phyloP scores from a whole-genome alignment of 2,888 invertebrate species.

The Callyntrura sp. region DNA sequence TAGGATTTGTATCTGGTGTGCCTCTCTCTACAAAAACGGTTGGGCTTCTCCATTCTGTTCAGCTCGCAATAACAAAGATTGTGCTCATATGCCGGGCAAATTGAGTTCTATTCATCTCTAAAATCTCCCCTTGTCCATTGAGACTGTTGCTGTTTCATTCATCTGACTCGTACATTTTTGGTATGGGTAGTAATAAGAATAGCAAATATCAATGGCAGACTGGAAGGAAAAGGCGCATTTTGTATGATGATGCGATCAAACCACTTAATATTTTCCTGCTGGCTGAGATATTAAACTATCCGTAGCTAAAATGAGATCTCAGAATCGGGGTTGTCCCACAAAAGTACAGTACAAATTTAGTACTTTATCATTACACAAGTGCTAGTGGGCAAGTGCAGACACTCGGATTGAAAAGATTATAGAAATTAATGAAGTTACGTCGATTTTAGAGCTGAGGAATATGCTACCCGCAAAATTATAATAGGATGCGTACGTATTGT shows the following conservation, averaged over 20 bases:
- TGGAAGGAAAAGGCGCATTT: background rate
- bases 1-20: background rate
- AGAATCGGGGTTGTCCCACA: slow-evolving; percentile 9
- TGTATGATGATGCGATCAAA: slow-evolving; percentile 1
- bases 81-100: slow-evolving; percentile 33
- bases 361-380: slow-evolving; percentile 10
- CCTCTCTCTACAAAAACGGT: background rate
- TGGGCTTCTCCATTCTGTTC: background rate
- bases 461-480: too few species aligned
- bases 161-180: background rate
- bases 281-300: background rate
- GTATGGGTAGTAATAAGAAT: background rate
- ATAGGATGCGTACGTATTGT: background rate
- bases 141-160: slow-evolving; percentile 67
- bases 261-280: slow-evolving; percentile 48
- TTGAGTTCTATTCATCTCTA: slow-evolving; percentile 67
- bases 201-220: background rate
- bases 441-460: too few species aligned
- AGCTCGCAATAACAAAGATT: background rate
- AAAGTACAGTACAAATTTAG: background rate
- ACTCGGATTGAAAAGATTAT: slow-evolving; percentile 5
- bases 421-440: slow-evolving; percentile 1
- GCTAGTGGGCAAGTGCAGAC: slow-evolving; percentile 51
- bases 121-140: slow-evolving; percentile 74
- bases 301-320: slow-evolving; percentile 6